phyloP scores from a whole-genome alignment of 2,888 invertebrate species.

The Plebejus melissa region DNA sequence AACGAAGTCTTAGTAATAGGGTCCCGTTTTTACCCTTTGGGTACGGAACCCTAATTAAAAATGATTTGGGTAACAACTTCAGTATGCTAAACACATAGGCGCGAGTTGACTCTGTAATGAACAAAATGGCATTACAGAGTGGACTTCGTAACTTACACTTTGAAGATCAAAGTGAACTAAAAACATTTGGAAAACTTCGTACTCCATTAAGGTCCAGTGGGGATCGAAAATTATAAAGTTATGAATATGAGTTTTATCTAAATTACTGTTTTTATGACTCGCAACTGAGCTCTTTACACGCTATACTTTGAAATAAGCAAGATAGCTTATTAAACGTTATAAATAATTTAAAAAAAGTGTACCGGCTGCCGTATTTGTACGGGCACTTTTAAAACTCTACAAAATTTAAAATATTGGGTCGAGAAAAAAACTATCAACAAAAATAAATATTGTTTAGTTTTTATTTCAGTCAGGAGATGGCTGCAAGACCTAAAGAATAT shows the following conservation, averaged over 20 bases:
- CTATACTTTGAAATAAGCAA: background rate
- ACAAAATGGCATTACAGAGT: background rate
- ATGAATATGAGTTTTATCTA: slow-evolving; percentile 2
- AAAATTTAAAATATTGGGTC: background rate
- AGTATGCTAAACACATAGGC: background rate
- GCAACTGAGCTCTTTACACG: background rate
- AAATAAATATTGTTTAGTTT: background rate
- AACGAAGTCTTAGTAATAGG: too few species aligned
- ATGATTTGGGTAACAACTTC: background rate
- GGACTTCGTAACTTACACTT: background rate
- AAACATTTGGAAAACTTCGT: background rate
- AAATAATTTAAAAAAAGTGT: background rate
- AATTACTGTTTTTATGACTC: background rate
- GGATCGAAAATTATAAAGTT: background rate
- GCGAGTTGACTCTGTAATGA: background rate
- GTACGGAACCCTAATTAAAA: background rate
- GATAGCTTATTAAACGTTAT: background rate
- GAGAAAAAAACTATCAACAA: background rate
- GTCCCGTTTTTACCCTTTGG: too few species aligned
- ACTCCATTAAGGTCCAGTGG: background rate
- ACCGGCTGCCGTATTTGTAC: background rate
- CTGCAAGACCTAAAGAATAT: background rate
- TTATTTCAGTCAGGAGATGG: background rate
- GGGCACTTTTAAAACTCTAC: background rate
- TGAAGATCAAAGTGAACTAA: background rate